Evolutionary conservation across 1,140 invertebrate species (phyloP).

Genomic region (Halictus rubicundus): DNA sequence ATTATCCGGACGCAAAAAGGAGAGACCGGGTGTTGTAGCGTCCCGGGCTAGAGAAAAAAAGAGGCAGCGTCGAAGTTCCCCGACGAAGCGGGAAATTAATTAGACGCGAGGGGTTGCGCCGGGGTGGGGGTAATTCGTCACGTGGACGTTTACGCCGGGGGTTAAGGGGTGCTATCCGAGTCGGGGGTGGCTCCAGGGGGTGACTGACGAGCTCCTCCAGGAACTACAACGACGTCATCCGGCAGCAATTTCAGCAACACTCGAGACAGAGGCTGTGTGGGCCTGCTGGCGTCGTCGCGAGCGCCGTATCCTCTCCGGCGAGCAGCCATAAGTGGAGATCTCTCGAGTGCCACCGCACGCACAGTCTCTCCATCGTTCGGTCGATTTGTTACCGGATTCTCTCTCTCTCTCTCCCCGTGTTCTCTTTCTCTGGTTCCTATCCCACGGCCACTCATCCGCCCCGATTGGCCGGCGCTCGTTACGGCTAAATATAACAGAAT

Average conservation of each 20-base stretch:
- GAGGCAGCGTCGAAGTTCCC: conserved; percentile 43
- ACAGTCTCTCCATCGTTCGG: conserved; percentile 28
- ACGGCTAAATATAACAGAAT: conserved; percentile 59
- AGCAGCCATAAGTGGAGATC: conserved; percentile 49
- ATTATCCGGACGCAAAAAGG: conserved; percentile 42
- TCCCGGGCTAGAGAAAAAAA: conserved; percentile 35
- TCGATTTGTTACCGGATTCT: conserved; percentile 32
- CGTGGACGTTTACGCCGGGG: conserved; percentile 36
- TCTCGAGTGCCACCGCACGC: conserved; percentile 47
- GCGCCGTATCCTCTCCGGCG: conserved; percentile 1
- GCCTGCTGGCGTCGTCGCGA: conserved; percentile 1
- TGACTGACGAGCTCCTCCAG: conserved; percentile 36
- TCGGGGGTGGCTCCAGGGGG: not conserved
- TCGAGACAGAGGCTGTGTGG: conserved; percentile 50
- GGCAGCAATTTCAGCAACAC: conserved; percentile 58
- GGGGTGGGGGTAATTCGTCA: conserved; percentile 49
- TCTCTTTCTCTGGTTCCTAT: not conserved
- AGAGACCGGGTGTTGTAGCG: conserved; percentile 11
- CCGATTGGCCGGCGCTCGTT: conserved; percentile 54
- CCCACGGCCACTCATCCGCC: not conserved
- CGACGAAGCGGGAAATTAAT: conserved; percentile 54
- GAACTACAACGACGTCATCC: conserved; percentile 50
- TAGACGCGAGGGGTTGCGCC: conserved; percentile 3
- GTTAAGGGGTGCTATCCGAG: not conserved
- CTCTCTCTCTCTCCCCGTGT: too few species aligned